Evolutionary conservation across 92 coral and sea anemone species (phyloP).

Genomic region (Siderastrea siderea): DNA sequence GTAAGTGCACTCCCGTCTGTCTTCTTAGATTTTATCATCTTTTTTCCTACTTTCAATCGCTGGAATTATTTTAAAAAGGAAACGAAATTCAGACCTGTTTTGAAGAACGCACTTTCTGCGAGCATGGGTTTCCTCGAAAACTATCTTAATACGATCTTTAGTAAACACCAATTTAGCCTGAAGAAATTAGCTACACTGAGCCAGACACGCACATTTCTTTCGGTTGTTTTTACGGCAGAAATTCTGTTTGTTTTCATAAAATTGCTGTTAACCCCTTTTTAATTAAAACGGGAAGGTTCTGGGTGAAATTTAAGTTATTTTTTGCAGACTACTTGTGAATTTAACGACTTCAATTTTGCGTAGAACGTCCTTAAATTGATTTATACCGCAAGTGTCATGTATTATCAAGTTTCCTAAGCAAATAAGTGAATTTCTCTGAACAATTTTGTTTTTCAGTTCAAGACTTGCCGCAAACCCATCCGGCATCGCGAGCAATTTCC

Average conservation of each 20-base stretch:
- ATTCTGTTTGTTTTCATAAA: neutral
- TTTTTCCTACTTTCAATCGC: conserved; percentile 6
- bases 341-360: neutral
- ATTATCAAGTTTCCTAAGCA: neutral
- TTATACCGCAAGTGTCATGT: conserved; percentile 11
- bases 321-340: neutral
- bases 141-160: conserved; percentile 4
- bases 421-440: neutral
- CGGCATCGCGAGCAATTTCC: conserved; percentile 4
- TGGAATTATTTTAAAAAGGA: conserved; percentile 2
- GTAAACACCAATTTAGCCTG: neutral
- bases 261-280: neutral
- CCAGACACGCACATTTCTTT: neutral
- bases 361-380: neutral
- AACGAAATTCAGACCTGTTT: conserved; percentile 2
- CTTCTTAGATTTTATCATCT: conserved; percentile 9
- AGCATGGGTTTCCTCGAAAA: neutral
- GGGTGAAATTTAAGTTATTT: neutral
- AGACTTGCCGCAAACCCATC: conserved; percentile 10
- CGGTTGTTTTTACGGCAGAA: neutral
- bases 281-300: neutral
- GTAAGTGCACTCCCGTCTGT: neutral
- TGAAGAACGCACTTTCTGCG: neutral
- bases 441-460: neutral
- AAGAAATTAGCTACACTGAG: neutral